Conservation (phyloP, 1,140 invertebrate genomes). For the Euglossa dilemma region DNA sequence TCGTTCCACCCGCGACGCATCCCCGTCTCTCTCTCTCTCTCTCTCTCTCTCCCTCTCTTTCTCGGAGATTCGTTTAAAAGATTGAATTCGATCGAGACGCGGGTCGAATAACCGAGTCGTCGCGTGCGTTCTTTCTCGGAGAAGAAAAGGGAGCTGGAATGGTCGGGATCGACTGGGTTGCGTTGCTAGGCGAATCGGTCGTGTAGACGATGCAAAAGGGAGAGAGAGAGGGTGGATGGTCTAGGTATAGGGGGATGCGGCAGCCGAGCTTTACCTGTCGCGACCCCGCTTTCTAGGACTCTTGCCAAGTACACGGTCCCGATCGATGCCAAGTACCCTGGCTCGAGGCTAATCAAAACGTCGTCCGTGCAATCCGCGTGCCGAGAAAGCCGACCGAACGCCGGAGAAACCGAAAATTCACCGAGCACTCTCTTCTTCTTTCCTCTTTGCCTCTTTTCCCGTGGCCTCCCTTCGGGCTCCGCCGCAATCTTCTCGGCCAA, state of each 20-base stretch:
- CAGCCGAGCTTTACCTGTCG: slow-evolving; percentile 60
- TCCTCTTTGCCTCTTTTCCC: no score
- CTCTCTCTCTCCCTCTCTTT: no score
- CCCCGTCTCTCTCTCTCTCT: background rate
- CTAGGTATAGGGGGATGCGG: slow-evolving; percentile 26
- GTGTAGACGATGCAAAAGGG: slow-evolving; percentile 29
- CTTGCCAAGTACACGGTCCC: slow-evolving; percentile 49
- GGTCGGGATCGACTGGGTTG: background rate
- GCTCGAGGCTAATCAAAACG: slow-evolving; percentile 64
- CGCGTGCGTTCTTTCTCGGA: background rate
- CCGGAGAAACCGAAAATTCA: slow-evolving; percentile 53
- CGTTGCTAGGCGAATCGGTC: background rate
- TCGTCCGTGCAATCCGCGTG: slow-evolving; percentile 44
- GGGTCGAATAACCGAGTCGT: background rate
- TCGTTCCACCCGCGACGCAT: slow-evolving; percentile 38
- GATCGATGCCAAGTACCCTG: slow-evolving; percentile 46
- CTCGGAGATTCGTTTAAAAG: slow-evolving; percentile 37
- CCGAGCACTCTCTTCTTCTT: background rate
- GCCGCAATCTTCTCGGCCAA: slow-evolving; percentile 60
- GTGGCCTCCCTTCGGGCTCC: background rate
- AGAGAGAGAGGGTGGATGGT: background rate
- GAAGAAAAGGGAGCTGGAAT: background rate
- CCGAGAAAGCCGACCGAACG: background rate
- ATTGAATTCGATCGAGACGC: slow-evolving; percentile 33
- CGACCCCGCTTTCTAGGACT: slow-evolving; percentile 57